Evolutionary conservation across 2,888 invertebrate species (phyloP).

Genomic region (Dichetophora obliterata): DNA sequence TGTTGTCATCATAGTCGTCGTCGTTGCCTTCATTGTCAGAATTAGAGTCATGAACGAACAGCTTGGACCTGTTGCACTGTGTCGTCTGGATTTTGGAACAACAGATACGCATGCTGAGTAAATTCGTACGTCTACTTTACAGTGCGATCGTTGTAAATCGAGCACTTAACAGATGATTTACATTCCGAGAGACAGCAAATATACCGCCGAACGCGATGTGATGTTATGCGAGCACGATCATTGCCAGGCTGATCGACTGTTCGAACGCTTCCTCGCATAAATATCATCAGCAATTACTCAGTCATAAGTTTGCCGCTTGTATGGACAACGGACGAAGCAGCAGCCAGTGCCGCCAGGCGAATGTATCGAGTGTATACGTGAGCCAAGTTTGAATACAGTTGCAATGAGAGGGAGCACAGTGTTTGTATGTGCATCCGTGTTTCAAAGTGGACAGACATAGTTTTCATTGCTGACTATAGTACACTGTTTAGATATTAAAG

Average conservation of each 20-base stretch:
- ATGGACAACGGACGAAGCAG: constrained; percentile 5
- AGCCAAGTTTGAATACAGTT: not conserved
- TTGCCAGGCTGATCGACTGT: constrained; percentile 50
- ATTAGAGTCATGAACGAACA: constrained; percentile 19
- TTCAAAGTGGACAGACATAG: not conserved
- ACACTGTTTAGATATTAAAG: not conserved
- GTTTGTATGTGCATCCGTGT: not conserved
- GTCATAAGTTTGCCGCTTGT: constrained; percentile 65
- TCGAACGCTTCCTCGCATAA: constrained; percentile 68
- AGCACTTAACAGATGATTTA: constrained; percentile 68
- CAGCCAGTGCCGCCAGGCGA: constrained; percentile 25
- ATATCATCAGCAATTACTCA: constrained; percentile 68
- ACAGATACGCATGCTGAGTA: not conserved
- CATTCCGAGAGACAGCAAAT: constrained; percentile 68
- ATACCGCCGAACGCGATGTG: constrained; percentile 67
- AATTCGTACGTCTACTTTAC: constrained; percentile 43
- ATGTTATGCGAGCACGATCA: constrained; percentile 59
- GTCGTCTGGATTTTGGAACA: not conserved
- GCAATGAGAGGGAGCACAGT: not conserved
- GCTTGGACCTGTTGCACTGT: too few species aligned
- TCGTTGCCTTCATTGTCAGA: constrained; percentile 50
- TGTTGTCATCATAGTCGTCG: constrained; percentile 46
- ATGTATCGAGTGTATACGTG: not conserved
- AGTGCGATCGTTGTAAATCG: constrained; percentile 66
- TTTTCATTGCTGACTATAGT: not conserved